phyloP scores from a whole-genome alignment of 2,888 invertebrate genomes.

The Argynnis bischoffii region DNA sequence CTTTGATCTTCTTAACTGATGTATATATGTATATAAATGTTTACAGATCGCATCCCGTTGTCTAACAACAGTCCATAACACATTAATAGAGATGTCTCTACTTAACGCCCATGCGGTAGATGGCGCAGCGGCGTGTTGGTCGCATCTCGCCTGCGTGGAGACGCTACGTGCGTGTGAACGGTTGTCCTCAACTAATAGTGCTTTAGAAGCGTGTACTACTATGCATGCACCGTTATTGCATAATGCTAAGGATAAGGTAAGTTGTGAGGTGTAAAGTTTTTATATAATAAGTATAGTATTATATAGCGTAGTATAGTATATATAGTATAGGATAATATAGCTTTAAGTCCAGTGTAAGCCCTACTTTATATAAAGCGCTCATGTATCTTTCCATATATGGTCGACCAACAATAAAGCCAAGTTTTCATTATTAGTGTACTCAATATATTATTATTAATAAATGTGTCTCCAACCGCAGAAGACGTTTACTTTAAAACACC shows the following conservation, averaged over 20 bases:
- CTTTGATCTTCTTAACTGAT: too few relatives aligned
- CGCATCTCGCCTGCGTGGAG: constrained; percentile 94
- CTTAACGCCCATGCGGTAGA: constrained; percentile 90
- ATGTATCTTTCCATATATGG: too few relatives aligned
- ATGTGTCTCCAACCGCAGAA: too few relatives aligned
- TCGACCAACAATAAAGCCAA: too few relatives aligned
- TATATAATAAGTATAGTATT: too few relatives aligned
- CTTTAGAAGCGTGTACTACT: constrained; percentile 84
- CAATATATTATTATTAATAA: too few relatives aligned
- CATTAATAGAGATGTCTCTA: constrained; percentile 91
- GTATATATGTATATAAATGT: not conserved
- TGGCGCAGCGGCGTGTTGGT: constrained; percentile 96
- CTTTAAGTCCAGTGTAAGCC: too few relatives aligned
- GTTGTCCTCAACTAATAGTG: constrained; percentile 85
- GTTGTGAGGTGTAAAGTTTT: constrained; percentile 8
- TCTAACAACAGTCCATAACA: constrained; percentile 94
- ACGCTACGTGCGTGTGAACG: constrained; percentile 91
- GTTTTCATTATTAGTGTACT: too few relatives aligned
- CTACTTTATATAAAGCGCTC: too few relatives aligned
- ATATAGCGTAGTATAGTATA: too few relatives aligned
- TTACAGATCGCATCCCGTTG: constrained; percentile 92
- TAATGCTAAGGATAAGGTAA: constrained; percentile 92
- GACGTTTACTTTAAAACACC: too few relatives aligned
- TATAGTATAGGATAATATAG: too few relatives aligned
- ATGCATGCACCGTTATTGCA: constrained; percentile 93